These are phyloP conservation scores for Gymnobelideus leadbeateri DNA, from an alignment of 2,113 vertebrate species.

Conservation along the genomic window DNA sequence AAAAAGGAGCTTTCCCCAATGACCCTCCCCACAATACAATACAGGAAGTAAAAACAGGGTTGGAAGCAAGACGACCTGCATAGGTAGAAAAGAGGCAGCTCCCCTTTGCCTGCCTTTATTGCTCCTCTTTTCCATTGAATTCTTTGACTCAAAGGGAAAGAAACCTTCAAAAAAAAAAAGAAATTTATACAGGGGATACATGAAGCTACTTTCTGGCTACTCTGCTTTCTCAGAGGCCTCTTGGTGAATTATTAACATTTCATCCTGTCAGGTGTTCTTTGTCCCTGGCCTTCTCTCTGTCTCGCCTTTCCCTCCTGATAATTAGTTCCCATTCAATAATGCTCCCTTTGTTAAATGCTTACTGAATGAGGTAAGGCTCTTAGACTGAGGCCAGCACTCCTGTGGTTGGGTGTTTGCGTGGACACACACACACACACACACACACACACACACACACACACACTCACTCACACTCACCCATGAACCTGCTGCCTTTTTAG, in stretches of 20 bases:
- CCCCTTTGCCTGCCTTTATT: not conserved
- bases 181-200: not conserved
- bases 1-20: not conserved
- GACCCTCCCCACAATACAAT: not conserved
- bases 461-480: not conserved
- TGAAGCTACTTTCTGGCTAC: not conserved
- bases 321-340: conserved; percentile 80
- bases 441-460: not conserved
- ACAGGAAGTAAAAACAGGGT: not conserved
- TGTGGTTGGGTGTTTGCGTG: conserved; percentile 2
- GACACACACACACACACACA: not conserved
- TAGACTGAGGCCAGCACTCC: conserved; percentile 72
- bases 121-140: conserved; percentile 33
- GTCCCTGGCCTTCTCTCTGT: conserved; percentile 50
- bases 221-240: conserved; percentile 59
- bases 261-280: conserved; percentile 75
- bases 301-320: conserved; percentile 68
- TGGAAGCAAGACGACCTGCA: not conserved
- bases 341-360: conserved; percentile 83
- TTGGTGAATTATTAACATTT: conserved; percentile 77
- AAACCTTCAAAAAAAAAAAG: conserved; percentile 48
- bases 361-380: conserved; percentile 76
- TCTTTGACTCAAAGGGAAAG: not conserved
- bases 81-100: not conserved
- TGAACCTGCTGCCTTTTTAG: conserved; percentile 16